Evolutionary conservation across 1,140 invertebrate species (phyloP), one percentile per base, ranked within the genome.

Genomic region (Trypoxylus dichotomus): DNA sequence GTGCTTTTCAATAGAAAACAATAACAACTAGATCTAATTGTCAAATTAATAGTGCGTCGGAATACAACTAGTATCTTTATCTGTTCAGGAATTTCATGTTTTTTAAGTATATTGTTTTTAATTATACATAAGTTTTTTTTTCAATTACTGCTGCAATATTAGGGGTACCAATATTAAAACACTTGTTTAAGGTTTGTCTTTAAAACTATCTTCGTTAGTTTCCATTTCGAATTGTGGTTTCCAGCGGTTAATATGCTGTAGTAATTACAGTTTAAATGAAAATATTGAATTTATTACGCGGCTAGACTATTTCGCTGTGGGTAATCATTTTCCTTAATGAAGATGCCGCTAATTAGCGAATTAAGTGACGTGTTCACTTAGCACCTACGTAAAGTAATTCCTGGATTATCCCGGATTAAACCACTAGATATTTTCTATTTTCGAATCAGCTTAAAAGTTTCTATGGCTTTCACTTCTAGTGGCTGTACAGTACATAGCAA

Each of bases 311-410:
- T 58, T 58, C 15, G 47, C 47, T 58, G 47, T 58, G 47, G 47
- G 47, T 58, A 58, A 58, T 58, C 47, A 58, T 58, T 58, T 58
- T 19, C 47, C 47, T 58, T 58, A 58, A 58, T 13, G 47, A 58
- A 58, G 47, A 58, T 21, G 47, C 7, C 21, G 15, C 0, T 58
- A 58, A 58, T 58, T 58, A 58, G 47, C 15, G 47, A 58, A 58
- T 58, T 58, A 58, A 58, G 7, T 58, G 47, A 58, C 47, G 47
- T 58, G 47, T 58, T 58, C 47, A 58, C 47, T 58, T 58, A 58
- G 21, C 47, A 58, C 47, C 47, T 21, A 21, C 47, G 47, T 58
- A n/a, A 19, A 19, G 47, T 21, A 58, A 58, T 58, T 58, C 15
- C 47, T n/a, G 15, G 21, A 58, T 58, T 5, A 58, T 58, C 47